Conservation (phyloP, 2,797 vertebrate species). For the Pseudocheirus occidentalis region DNA sequence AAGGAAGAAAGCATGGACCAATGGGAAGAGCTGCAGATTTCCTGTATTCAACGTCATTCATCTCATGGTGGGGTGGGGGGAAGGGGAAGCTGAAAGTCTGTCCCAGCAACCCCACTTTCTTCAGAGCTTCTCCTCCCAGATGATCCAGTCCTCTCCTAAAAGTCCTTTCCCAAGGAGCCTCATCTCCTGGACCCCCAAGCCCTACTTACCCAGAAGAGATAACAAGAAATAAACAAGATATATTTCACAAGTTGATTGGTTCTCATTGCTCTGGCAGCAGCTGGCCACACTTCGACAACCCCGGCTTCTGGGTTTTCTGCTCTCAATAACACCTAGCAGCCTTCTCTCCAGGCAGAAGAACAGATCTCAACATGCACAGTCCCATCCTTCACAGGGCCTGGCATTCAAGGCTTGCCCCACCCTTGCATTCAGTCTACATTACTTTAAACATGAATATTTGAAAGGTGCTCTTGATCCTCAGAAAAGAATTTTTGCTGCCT, state of each 20-base stretch:
- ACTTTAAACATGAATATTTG: neutral
- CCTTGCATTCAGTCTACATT: neutral
- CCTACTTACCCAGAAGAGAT: constrained; percentile 76
- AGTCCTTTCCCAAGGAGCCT: neutral
- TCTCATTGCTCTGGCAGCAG: constrained; percentile 58
- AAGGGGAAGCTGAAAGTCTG: neutral
- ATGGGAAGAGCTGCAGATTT: neutral
- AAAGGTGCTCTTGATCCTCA: neutral
- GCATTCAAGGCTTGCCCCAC: neutral
- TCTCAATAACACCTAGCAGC: neutral
- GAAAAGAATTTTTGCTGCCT: neutral
- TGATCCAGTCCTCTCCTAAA: neutral
- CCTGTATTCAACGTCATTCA: neutral
- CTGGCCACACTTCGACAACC: neutral
- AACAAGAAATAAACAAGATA: constrained; percentile 72
- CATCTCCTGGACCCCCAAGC: neutral
- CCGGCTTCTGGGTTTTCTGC: neutral
- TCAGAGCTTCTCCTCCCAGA: neutral
- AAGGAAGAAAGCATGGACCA: neutral
- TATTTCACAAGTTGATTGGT: constrained; percentile 70
- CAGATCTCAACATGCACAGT: constrained; percentile 5
- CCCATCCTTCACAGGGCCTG: neutral
- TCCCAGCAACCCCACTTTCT: neutral
- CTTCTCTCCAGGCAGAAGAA: neutral
- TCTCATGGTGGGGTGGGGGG: neutral